Conservation (phyloP, 2,113 vertebrate genomes). For the Zapus hudsonius region DNA sequence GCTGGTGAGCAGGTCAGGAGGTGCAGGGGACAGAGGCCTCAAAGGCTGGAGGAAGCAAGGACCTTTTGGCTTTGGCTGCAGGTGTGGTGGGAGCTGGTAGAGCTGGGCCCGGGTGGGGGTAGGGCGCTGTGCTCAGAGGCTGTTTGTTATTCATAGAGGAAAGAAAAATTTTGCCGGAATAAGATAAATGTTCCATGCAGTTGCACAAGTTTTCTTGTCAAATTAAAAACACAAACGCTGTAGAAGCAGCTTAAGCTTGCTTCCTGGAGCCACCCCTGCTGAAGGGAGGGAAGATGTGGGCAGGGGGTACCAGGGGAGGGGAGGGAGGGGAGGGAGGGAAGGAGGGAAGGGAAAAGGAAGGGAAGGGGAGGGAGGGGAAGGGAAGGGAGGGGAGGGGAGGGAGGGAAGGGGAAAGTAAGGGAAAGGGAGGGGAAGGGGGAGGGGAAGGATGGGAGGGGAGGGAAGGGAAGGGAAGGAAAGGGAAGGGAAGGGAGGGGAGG, state of each 20-base stretch:
- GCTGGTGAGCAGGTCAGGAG: neutral
- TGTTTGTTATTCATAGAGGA: constrained; percentile 69
- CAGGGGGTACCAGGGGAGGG: neutral
- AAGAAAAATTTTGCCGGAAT: constrained; percentile 65
- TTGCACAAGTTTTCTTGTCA: constrained; percentile 72
- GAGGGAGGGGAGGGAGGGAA: neutral
- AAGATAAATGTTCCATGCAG: constrained; percentile 50
- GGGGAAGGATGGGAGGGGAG: too few relatives aligned
- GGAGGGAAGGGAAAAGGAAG: neutral
- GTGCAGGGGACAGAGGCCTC: neutral
- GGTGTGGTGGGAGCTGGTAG: rapidly evolving
- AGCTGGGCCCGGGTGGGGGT: rapidly evolving
- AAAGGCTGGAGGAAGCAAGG: neutral
- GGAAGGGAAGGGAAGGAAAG: too few relatives aligned
- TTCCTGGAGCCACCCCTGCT: neutral
- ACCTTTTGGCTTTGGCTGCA: neutral
- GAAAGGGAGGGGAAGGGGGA: too few relatives aligned
- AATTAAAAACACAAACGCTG: constrained; percentile 52
- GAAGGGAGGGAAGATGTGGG: neutral
- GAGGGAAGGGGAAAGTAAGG: too few relatives aligned
- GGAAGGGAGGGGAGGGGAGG: neutral
- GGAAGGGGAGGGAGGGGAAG: neutral
- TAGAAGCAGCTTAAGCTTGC: constrained; percentile 12
- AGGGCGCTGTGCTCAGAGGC: neutral
- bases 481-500: neutral